Percentiles rank a stretch among this genome's conserved stretches.
These are phyloP conservation scores for Oligia strigilis DNA, from an alignment of 2,888 invertebrate species.

Conservation along the genomic window DNA sequence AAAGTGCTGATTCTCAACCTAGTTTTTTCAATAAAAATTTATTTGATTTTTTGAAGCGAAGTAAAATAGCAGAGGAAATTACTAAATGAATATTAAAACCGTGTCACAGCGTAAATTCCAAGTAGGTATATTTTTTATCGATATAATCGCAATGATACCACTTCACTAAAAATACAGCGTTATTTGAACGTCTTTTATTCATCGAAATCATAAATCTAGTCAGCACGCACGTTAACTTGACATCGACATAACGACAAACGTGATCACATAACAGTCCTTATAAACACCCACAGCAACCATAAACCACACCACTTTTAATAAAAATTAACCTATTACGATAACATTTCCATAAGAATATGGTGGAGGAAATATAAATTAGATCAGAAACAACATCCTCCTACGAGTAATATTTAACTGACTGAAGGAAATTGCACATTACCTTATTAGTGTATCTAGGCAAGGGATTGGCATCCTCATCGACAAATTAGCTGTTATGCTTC, in stretches of 20 bases:
- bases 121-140: background rate
- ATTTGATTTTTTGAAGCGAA: background rate
- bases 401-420: constrained; percentile 16
- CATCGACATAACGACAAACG: background rate
- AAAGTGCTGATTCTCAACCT: background rate
- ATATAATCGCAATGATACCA: background rate
- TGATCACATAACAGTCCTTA: constrained; percentile 10
- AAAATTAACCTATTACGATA: constrained; percentile 26
- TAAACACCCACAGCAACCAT: constrained; percentile 11
- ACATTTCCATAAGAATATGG: constrained; percentile 47
- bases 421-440: constrained; percentile 46
- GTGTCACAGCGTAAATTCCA: background rate
- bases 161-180: background rate
- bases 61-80: too few relatives aligned
- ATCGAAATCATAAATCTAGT: background rate
- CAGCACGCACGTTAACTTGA: background rate
- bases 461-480: constrained; percentile 11
- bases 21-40: too few relatives aligned
- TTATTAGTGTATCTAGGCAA: constrained; percentile 39
- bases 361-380: constrained; percentile 54
- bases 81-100: background rate
- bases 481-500: background rate
- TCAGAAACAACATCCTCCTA: constrained; percentile 35
- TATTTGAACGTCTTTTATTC: background rate
- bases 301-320: constrained; percentile 36